Percentiles rank a stretch among this genome's conserved stretches.
Evolutionary conservation across 1,140 invertebrate species (phyloP).

Genomic region (Pseudomyrmex cubaensis): DNA sequence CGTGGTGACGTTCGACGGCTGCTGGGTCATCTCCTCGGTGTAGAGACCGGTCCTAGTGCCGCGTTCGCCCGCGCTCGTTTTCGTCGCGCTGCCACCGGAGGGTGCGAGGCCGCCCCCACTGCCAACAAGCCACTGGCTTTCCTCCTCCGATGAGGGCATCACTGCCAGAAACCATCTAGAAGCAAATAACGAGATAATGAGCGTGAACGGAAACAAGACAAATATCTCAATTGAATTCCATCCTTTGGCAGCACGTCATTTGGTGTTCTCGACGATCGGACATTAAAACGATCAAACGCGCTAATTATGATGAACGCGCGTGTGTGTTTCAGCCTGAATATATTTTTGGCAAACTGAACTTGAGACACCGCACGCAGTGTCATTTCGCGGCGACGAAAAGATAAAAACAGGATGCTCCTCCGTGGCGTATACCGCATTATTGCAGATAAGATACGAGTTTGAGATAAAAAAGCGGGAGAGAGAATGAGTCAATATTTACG

Average conservation of each 20-base stretch:
- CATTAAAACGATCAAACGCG: too few relatives aligned
- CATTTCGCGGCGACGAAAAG: not conserved
- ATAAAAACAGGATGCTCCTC: not conserved
- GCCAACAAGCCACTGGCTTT: conserved; percentile 83
- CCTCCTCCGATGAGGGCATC: conserved; percentile 83
- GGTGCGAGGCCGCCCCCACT: conserved; percentile 76
- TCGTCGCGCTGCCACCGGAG: conserved; percentile 66
- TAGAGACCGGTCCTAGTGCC: conserved; percentile 74
- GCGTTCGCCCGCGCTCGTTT: conserved; percentile 66
- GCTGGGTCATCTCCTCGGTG: conserved; percentile 80
- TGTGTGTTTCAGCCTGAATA: too few relatives aligned
- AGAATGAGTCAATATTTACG: conserved; percentile 31
- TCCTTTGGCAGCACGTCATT: not conserved
- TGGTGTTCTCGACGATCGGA: too few relatives aligned
- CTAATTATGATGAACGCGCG: too few relatives aligned
- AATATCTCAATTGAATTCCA: not conserved
- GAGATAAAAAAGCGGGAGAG: not conserved
- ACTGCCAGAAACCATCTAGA: conserved; percentile 82
- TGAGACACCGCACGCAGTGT: not conserved
- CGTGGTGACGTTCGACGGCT: conserved; percentile 69
- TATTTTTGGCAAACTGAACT: conserved; percentile 8
- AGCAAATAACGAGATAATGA: conserved; percentile 32
- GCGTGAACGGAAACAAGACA: not conserved
- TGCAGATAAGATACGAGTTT: conserved; percentile 42
- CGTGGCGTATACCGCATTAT: not conserved